Evolutionary conservation across 2,797 vertebrate genomes (phyloP).

Genomic region (Thripadectes ignobilis): DNA sequence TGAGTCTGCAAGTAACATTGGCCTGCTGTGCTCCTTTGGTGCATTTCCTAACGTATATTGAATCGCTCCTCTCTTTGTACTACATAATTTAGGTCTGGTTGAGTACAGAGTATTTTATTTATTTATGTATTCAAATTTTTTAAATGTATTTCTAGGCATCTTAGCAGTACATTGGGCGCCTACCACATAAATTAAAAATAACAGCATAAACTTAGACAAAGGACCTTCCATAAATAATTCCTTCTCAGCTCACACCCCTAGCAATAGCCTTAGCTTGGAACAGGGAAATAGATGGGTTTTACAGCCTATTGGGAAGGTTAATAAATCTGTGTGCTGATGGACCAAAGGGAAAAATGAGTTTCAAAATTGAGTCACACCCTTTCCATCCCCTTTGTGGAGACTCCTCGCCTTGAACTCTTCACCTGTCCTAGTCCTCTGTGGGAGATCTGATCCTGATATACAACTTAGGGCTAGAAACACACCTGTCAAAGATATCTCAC

Average conservation of each 20-base stretch:
- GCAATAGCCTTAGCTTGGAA: conserved; percentile 28
- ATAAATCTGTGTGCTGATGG: conserved; percentile 19
- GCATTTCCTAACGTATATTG: conserved; percentile 2
- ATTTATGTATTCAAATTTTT: conserved; percentile 61
- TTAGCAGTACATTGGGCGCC: neutral
- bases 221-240: conserved; percentile 46
- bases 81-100: conserved; percentile 44
- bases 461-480: neutral
- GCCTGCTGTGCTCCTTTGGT: neutral
- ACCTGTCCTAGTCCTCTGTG: neutral
- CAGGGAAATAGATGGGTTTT: conserved; percentile 38
- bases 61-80: neutral
- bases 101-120: conserved; percentile 53
- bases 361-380: conserved; percentile 2
- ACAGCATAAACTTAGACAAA: conserved; percentile 56
- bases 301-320: conserved; percentile 29
- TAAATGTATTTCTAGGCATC: conserved; percentile 43
- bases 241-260: conserved; percentile 2
- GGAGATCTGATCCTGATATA: neutral
- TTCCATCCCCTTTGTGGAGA: neutral
- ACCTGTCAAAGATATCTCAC: neutral
- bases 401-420: conserved; percentile 38
- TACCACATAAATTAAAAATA: conserved; percentile 63
- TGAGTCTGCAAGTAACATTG: neutral
- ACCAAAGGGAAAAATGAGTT: conserved; percentile 41